Percentiles rank a stretch among this genome's conserved stretches.
Evolutionary conservation across 2,113 vertebrate genomes (phyloP).

Genomic region (Trogon melanurus): DNA sequence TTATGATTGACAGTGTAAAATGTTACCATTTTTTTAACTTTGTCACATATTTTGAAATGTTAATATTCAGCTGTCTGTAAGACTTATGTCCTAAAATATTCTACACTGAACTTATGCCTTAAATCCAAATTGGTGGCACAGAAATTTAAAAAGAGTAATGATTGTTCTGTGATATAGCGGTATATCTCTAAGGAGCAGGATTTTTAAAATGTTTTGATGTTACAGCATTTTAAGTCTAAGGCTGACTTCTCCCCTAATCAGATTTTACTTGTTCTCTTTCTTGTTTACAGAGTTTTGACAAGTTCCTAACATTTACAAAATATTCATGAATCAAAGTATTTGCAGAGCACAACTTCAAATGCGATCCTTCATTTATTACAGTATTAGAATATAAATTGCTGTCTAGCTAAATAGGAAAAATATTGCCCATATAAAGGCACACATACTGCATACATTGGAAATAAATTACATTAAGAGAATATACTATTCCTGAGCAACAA

Average conservation of each 20-base stretch:
- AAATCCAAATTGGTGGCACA: constrained; percentile 5
- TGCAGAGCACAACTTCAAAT: neutral
- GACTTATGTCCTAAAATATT: neutral
- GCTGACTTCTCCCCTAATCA: neutral
- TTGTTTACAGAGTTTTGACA: constrained; percentile 7
- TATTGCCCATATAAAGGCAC: neutral
- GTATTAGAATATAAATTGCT: neutral
- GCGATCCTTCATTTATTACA: neutral
- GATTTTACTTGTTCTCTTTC: neutral
- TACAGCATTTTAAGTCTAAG: neutral
- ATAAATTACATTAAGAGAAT: neutral
- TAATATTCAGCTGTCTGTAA: constrained; percentile 17
- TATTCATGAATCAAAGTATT: neutral
- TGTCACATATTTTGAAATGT: constrained; percentile 24
- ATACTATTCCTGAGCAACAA: neutral
- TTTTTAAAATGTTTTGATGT: neutral
- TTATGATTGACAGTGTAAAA: constrained; percentile 27
- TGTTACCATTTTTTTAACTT: neutral
- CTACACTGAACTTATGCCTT: neutral
- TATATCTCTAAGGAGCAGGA: neutral
- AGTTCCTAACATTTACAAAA: neutral
- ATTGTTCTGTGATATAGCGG: neutral
- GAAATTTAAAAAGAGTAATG: neutral
- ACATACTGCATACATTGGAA: neutral
- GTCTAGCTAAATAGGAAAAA: neutral